Conservation (phyloP, 1,140 invertebrate species). For the Drosophila rufa region DNA sequence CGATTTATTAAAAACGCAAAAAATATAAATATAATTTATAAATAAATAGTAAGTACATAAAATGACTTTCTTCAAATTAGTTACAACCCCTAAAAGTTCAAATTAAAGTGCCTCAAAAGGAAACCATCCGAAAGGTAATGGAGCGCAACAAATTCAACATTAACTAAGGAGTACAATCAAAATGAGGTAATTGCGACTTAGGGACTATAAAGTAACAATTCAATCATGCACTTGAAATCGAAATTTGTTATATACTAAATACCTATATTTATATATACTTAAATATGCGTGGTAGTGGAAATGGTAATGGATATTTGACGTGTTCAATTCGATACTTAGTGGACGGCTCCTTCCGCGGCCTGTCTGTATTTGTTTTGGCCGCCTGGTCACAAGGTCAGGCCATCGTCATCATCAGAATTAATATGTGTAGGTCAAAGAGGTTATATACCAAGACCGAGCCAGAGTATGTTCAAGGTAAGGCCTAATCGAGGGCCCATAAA, state of each 20-base stretch:
- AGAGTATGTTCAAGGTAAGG: constrained; percentile 36
- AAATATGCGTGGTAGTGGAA: constrained; percentile 33
- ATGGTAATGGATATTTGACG: constrained; percentile 51
- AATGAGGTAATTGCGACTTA: constrained; percentile 31
- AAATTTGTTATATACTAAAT: constrained; percentile 21
- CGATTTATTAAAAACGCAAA: no score
- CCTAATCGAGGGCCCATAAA: constrained; percentile 22
- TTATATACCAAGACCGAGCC: constrained; percentile 26
- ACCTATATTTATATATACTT: constrained; percentile 28
- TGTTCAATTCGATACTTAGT: constrained; percentile 38
- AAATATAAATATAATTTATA: constrained; percentile 1
- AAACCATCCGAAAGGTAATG: constrained; percentile 9
- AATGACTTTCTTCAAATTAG: not conserved
- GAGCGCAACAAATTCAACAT: constrained; percentile 17
- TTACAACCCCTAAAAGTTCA: not conserved
- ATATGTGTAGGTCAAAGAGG: constrained; percentile 49
- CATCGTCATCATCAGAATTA: constrained; percentile 41
- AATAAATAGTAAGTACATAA: no score
- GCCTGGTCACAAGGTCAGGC: constrained; percentile 48
- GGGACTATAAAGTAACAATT: constrained; percentile 2
- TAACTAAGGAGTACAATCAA: constrained; percentile 27
- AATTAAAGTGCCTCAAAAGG: not conserved
- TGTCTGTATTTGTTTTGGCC: constrained; percentile 40
- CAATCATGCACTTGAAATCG: constrained; percentile 35
- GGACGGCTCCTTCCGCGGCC: constrained; percentile 17